Evolutionary conservation across 2,113 vertebrate genomes (phyloP), one percentile per base, ranked within the genome.

Genomic region (Motacilla tschutschensis): DNA sequence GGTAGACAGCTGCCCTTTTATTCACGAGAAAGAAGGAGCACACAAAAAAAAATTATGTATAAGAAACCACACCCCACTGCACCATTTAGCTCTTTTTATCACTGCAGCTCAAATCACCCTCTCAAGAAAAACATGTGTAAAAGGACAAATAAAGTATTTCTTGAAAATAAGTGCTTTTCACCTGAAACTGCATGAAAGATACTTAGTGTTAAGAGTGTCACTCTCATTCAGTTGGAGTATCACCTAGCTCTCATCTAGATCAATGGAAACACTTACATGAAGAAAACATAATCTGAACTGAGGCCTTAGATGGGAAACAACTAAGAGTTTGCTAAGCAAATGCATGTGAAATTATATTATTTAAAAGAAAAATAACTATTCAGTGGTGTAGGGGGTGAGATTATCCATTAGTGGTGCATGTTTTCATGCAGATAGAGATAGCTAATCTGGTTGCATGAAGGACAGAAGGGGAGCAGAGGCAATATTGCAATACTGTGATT

Each of bases 221-320:
- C 72, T 70, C 65, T 83, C 35, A n/a, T 84, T 84, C 81, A 88
- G 72, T 33, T 77, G 64, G 84, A 86, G 60, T 67, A 93, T 55
- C 53, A 87, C 44, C 83, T 70, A 88, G 58, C 51, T 89, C 81
- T 89, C 40, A 58, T 47, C 63, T 40, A 83, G 55, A 85, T 91
- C 77, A 84, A 79, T 70, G 59, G 40, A 86, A 83, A 21, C 3
- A 4, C 81, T 91, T 84, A 82, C 10, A 36, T 22, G 67, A 73
- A 17, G 29, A 87, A 92, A 90, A 55, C 44, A 50, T 47, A 62
- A 58, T 44, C 59, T 64, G 48, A 82, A 60, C 15, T 41, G 50
- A 50, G 47, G 31, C 16, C 36, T 79, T 53, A 77, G 54, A 24
- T 4, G 24, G 24, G 26, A 70, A 51, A 57, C 14, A 74, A 44